A percentile compares a stretch with the other conserved stretches of the same genome.
Conservation (phyloP, 1,140 invertebrate species). For the Trichonephila inaurata region DNA sequence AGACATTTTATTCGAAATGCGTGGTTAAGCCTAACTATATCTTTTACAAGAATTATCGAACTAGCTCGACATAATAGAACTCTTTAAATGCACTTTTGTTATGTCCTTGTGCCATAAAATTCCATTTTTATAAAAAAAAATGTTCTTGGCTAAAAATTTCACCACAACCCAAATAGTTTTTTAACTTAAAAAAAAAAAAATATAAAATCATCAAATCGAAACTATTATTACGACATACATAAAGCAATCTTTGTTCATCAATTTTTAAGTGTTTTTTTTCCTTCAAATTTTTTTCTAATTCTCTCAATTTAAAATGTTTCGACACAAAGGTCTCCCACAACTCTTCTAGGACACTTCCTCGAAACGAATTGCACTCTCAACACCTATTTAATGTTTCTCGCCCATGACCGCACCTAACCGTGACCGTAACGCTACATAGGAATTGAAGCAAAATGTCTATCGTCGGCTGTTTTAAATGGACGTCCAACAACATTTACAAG, state of each 20-base stretch:
- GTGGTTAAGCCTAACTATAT: too few relatives aligned
- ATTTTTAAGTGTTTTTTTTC: not conserved
- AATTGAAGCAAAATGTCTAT: not conserved
- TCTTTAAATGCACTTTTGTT: not conserved
- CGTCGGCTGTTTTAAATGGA: not conserved
- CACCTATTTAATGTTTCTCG: constrained; percentile 36
- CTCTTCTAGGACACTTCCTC: constrained; percentile 30
- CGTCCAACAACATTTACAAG: not conserved
- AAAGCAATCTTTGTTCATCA: not conserved
- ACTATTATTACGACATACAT: not conserved
- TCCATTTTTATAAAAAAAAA: too few relatives aligned
- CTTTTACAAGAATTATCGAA: too few relatives aligned
- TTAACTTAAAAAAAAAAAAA: not conserved
- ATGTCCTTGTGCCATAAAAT: not conserved
- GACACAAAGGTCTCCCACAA: not conserved
- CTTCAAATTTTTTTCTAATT: not conserved
- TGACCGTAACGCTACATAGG: constrained; percentile 31
- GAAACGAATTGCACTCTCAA: not conserved
- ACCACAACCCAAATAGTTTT: not conserved
- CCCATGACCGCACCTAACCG: constrained; percentile 45
- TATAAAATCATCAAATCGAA: not conserved
- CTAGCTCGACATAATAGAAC: not conserved
- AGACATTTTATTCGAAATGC: too few relatives aligned
- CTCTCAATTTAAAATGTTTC: not conserved
- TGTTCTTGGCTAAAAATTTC: not conserved